Percentiles rank a stretch among this genome's conserved stretches.
These are phyloP conservation scores for Diadema setosum DNA, from an alignment of 35 echinoderm and acorn worm genomes.

Conservation along the genomic window DNA sequence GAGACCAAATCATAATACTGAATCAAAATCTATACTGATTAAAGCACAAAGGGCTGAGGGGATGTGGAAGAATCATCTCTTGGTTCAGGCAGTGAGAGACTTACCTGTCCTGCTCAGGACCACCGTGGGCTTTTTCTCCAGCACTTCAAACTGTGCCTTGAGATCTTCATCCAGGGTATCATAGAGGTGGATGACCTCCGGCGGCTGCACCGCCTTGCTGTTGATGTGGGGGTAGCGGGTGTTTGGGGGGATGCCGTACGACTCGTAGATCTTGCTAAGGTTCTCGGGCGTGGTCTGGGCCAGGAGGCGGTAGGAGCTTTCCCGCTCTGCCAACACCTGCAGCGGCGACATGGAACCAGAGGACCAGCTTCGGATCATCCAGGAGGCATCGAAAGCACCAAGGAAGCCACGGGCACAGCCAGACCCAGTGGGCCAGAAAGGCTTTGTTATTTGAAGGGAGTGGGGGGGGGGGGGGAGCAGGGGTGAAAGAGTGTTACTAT, in stretches of 20 bases:
- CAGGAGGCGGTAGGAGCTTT: slow-evolving; percentile 85
- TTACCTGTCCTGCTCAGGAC: slow-evolving; percentile 63
- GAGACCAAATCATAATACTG: too few relatives aligned
- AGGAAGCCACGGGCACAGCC: slow-evolving; percentile 95
- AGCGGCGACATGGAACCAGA: slow-evolving; percentile 55
- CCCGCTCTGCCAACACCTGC: slow-evolving; percentile 81
- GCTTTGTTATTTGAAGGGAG: slow-evolving; percentile 53
- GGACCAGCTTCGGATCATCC: slow-evolving; percentile 86
- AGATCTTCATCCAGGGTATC: slow-evolving; percentile 87
- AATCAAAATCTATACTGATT: too few relatives aligned
- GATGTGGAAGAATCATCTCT: too few relatives aligned
- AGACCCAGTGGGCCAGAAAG: slow-evolving; percentile 98
- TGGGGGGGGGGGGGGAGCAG: too few relatives aligned
- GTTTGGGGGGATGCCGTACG: slow-evolving; percentile 67
- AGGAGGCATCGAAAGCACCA: slow-evolving; percentile 80
- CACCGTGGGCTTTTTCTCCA: slow-evolving; percentile 35
- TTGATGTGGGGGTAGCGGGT: slow-evolving; percentile 81
- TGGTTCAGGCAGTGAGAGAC: too few relatives aligned
- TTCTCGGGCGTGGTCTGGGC: slow-evolving; percentile 97
- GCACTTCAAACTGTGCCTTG: slow-evolving; percentile 69
- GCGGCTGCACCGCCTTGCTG: slow-evolving; percentile 42
- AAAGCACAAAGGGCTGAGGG: too few relatives aligned
- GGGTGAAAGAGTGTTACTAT: too few relatives aligned
- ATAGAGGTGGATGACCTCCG: slow-evolving; percentile 65
- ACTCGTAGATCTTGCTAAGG: slow-evolving; percentile 65